phyloP scores from a whole-genome alignment of 37 sponge, comb jelly and placozoan genomes.

The Diacarnus erythraeanus region DNA sequence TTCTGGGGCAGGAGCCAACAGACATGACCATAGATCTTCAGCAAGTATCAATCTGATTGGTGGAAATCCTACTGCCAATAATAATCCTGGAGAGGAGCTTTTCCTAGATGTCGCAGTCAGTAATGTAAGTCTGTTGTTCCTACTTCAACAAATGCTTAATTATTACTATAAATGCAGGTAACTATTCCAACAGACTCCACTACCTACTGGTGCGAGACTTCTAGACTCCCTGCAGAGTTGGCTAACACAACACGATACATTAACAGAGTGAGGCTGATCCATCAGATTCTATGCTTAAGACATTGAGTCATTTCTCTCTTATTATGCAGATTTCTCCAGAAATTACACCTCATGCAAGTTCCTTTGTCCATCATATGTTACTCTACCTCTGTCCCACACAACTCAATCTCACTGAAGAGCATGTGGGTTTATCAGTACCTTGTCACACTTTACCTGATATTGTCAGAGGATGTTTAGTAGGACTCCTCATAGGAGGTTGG shows the following conservation, averaged over 20 bases:
- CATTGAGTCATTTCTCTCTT: not conserved
- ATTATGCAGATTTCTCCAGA: constrained; percentile 11
- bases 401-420: not conserved
- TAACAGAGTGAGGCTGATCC: not conserved
- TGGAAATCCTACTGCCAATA: not conserved
- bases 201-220: constrained; percentile 12
- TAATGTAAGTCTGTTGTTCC: not conserved
- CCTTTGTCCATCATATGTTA: constrained; percentile 49
- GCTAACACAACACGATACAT: not conserved
- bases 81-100: not conserved
- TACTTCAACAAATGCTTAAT: not conserved
- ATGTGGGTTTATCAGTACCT: constrained; percentile 4
- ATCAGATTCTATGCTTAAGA: not conserved
- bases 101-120: not conserved
- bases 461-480: not conserved
- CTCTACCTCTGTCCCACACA: constrained; percentile 9
- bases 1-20: not conserved
- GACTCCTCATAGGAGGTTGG: constrained; percentile 37
- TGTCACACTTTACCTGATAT: not conserved
- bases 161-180: not conserved
- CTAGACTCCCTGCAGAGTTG: not conserved
- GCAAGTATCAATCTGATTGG: not conserved
- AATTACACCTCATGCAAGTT: not conserved
- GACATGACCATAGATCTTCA: not conserved
- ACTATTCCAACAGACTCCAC: not conserved